Conservation (phyloP, 2,888 invertebrate genomes). For the Eristalis pertinax region DNA sequence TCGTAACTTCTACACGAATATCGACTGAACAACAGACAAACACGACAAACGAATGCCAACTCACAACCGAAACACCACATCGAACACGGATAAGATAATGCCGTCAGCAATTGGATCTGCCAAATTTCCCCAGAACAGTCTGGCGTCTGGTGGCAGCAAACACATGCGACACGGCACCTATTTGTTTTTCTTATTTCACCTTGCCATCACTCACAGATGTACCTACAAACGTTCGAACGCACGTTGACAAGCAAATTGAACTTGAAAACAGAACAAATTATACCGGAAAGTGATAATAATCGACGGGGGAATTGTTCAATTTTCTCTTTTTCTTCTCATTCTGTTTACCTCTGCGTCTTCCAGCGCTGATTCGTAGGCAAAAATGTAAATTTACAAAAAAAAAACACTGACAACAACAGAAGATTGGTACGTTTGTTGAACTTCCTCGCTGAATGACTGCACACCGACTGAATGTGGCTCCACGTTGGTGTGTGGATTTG, state of each 20-base stretch:
- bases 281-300: background rate
- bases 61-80: background rate
- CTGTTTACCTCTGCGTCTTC: background rate
- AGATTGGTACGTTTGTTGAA: slow-evolving; percentile 9
- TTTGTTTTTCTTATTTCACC: background rate
- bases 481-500: slow-evolving; percentile 36
- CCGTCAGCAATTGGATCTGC: background rate
- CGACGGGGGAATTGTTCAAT: background rate
- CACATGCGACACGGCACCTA: background rate
- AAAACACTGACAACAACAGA: background rate
- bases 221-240: background rate
- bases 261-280: background rate
- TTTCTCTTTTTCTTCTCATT: too few relatives aligned
- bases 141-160: background rate
- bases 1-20: background rate
- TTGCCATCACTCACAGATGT: background rate
- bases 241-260: background rate
- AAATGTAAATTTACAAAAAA: slow-evolving; percentile 15
- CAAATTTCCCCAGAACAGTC: background rate
- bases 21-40: background rate
- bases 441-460: slow-evolving; percentile 54
- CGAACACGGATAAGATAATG: background rate
- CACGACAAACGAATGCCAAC: background rate
- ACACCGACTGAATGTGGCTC: slow-evolving; percentile 50
- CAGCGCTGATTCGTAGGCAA: background rate